Evolutionary conservation across 2,113 vertebrate genomes (phyloP).

Genomic region (Gulo gulo): DNA sequence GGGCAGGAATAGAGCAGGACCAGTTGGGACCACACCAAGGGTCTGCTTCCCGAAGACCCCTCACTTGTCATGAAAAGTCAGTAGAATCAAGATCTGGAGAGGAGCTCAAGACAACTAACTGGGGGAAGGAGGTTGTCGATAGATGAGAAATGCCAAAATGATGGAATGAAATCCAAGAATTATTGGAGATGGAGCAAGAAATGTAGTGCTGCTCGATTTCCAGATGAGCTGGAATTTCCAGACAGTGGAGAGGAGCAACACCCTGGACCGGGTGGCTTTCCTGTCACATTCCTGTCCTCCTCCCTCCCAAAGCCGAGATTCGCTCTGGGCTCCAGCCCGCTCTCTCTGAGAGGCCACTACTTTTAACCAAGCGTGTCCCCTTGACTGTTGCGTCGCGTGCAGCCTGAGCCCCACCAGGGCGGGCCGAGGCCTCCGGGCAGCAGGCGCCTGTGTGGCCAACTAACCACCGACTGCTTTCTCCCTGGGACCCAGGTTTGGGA

Average conservation of each 20-base stretch:
- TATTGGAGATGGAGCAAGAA: not conserved
- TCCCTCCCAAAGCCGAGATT: not conserved
- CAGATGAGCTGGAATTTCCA: not conserved
- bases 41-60: not conserved
- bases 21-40: accelerated
- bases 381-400: accelerated
- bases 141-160: not conserved
- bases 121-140: accelerated
- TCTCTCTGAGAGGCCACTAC: not conserved
- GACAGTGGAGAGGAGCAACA: accelerated
- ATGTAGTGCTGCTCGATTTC: not conserved
- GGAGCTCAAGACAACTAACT: not conserved
- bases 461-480: not conserved
- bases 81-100: not conserved
- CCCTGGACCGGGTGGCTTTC: accelerated
- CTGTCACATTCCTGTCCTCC: accelerated
- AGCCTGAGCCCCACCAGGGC: accelerated
- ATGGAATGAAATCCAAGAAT: accelerated
- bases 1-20: not conserved
- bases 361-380: not conserved
- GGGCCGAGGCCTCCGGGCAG: accelerated
- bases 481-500: constrained; percentile 88
- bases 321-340: not conserved
- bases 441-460: accelerated
- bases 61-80: accelerated